phyloP scores from a whole-genome alignment of 2,888 invertebrate genomes.

The Notodonta ziczac region DNA sequence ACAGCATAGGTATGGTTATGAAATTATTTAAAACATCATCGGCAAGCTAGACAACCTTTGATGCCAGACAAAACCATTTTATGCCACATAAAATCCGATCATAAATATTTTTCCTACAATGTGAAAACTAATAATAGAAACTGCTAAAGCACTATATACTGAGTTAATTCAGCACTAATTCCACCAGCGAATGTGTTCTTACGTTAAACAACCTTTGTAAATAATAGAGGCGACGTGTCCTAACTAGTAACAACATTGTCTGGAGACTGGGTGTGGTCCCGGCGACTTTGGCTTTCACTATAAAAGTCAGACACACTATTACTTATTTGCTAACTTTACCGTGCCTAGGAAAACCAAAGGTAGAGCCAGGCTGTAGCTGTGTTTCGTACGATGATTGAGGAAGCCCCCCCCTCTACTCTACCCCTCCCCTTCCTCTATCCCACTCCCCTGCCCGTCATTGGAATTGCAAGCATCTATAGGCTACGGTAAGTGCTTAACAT shows the following conservation, averaged over 20 bases:
- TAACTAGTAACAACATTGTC: conserved; percentile 38
- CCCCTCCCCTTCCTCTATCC: too few species aligned
- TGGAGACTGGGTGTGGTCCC: conserved; percentile 16
- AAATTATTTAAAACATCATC: conserved; percentile 1
- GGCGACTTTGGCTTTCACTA: neutral
- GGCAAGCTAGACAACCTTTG: neutral
- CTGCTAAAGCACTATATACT: conserved; percentile 3
- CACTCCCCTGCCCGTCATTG: too few species aligned
- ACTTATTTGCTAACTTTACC: conserved; percentile 4
- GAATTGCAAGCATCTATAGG: too few species aligned
- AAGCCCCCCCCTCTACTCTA: too few species aligned
- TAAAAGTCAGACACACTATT: conserved; percentile 1
- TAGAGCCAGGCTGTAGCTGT: too few species aligned
- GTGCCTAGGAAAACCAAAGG: conserved; percentile 15
- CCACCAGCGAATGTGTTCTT: conserved; percentile 28
- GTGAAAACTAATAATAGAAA: conserved; percentile 18
- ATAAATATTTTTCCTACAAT: neutral
- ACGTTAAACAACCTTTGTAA: conserved; percentile 35
- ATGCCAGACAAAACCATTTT: neutral
- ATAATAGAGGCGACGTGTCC: conserved; percentile 35
- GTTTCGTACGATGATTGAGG: too few species aligned
- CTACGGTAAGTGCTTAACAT: too few species aligned
- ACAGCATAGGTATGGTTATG: neutral
- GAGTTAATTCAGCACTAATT: conserved; percentile 33
- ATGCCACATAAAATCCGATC: neutral